Evolutionary conservation across 2,888 invertebrate genomes (phyloP).

Genomic region (Coenonympha glycerion): DNA sequence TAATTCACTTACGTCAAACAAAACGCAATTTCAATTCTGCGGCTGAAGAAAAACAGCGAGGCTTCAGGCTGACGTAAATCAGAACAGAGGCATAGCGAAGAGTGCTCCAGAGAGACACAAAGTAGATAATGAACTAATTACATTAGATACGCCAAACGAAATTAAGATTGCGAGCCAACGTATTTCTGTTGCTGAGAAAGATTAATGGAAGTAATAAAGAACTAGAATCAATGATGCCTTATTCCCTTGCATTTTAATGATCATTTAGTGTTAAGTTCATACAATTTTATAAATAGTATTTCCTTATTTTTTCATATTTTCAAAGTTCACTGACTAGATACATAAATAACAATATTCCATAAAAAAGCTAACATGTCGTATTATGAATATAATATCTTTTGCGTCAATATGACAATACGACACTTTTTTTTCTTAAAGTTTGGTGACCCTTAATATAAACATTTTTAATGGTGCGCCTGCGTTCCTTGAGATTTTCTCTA

Average conservation of each 20-base stretch:
- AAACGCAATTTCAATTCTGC: conserved; percentile 12
- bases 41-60: conserved; percentile 47
- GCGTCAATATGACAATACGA: too few species aligned
- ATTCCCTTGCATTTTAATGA: too few species aligned
- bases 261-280: too few species aligned
- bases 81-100: conserved; percentile 51
- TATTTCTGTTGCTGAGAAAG: conserved; percentile 12
- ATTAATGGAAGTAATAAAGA: background rate
- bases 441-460: background rate
- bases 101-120: conserved; percentile 47
- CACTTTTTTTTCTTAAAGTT: background rate
- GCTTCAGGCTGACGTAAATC: conserved; percentile 62
- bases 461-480: background rate
- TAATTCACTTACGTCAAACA: conserved; percentile 27
- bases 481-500: conserved; percentile 21
- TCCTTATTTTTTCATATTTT: too few species aligned
- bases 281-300: too few species aligned
- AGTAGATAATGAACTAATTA: conserved; percentile 73
- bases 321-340: too few species aligned
- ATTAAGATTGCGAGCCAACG: conserved; percentile 38
- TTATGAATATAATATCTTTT: too few species aligned
- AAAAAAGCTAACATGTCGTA: too few species aligned
- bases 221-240: background rate
- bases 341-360: too few species aligned
- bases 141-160: conserved; percentile 59